Conservation (phyloP, 2,888 invertebrate species). For the Polydrusus cervinus region DNA sequence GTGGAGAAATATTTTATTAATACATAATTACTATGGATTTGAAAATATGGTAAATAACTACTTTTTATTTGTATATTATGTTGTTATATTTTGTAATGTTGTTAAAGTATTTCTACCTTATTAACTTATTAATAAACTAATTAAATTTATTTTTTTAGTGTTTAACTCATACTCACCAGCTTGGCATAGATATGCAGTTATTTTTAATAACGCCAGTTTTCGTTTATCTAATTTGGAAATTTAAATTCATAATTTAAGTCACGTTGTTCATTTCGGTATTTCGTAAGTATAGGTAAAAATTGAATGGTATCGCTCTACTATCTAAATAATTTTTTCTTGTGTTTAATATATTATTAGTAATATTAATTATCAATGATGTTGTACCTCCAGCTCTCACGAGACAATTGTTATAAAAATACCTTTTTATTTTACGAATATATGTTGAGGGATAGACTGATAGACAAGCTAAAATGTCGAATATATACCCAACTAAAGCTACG, state of each 20-base stretch:
- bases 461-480: too few relatives aligned
- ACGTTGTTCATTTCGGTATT: constrained; percentile 78
- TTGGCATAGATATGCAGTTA: constrained; percentile 80
- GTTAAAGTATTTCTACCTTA: background rate
- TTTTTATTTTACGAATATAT: too few relatives aligned
- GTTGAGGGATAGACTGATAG: too few relatives aligned
- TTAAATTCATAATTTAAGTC: constrained; percentile 75
- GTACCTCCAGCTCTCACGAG: too few relatives aligned
- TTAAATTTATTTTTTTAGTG: constrained; percentile 70
- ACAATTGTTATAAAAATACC: too few relatives aligned
- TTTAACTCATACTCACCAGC: constrained; percentile 80
- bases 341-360: too few relatives aligned
- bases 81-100: constrained; percentile 23
- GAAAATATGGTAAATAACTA: constrained; percentile 75
- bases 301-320: too few relatives aligned
- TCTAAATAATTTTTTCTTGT: too few relatives aligned
- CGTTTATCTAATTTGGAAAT: constrained; percentile 74
- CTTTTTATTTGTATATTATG: too few relatives aligned
- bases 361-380: too few relatives aligned
- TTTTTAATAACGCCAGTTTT: constrained; percentile 77
- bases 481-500: too few relatives aligned
- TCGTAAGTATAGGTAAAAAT: constrained; percentile 73
- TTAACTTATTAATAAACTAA: background rate
- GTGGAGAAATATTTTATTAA: constrained; percentile 80
- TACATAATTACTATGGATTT: constrained; percentile 81